Conservation (phyloP, 1,140 invertebrate species). For the Panagrolaimus sp. region DNA sequence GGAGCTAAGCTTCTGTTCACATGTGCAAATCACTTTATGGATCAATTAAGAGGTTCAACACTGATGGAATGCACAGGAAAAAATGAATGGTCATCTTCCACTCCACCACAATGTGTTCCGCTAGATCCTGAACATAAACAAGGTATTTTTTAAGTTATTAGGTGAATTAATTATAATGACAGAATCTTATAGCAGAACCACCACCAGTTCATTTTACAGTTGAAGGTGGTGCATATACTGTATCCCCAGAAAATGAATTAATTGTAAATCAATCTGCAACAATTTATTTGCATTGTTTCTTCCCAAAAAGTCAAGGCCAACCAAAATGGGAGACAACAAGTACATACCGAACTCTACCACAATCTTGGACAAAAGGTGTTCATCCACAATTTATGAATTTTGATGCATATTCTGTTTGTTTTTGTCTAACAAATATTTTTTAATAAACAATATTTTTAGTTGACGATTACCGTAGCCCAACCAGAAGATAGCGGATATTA, state of each 20-base stretch:
- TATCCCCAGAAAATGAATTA: slow-evolving; percentile 33
- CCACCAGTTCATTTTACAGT: slow-evolving; percentile 37
- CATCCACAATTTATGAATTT: slow-evolving; percentile 27
- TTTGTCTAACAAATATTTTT: background rate
- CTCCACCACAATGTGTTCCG: slow-evolving; percentile 34
- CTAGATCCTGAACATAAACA: slow-evolving; percentile 19
- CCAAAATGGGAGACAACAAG: slow-evolving; percentile 41
- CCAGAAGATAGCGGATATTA: slow-evolving; percentile 42
- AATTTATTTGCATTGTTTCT: slow-evolving; percentile 32
- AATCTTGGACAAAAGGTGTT: slow-evolving; percentile 30
- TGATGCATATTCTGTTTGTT: slow-evolving; percentile 39
- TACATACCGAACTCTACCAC: slow-evolving; percentile 40
- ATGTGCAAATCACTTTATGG: slow-evolving; percentile 35
- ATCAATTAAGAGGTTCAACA: slow-evolving; percentile 24
- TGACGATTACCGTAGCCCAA: slow-evolving; percentile 35
- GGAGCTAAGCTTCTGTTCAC: slow-evolving; percentile 31
- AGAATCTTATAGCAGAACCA: background rate
- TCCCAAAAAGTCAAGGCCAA: slow-evolving; percentile 23
- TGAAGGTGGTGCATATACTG: slow-evolving; percentile 26
- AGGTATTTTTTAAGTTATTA: slow-evolving; percentile 15
- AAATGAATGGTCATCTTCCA: slow-evolving; percentile 36
- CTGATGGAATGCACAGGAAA: slow-evolving; percentile 19
- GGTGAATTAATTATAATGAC: background rate
- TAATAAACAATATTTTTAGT: slow-evolving; percentile 24
- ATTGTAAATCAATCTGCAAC: slow-evolving; percentile 40